Evolutionary conservation across 2,797 vertebrate genomes (phyloP), one percentile per base, ranked within the genome.

Genomic region (Crocidura indochinensis): DNA sequence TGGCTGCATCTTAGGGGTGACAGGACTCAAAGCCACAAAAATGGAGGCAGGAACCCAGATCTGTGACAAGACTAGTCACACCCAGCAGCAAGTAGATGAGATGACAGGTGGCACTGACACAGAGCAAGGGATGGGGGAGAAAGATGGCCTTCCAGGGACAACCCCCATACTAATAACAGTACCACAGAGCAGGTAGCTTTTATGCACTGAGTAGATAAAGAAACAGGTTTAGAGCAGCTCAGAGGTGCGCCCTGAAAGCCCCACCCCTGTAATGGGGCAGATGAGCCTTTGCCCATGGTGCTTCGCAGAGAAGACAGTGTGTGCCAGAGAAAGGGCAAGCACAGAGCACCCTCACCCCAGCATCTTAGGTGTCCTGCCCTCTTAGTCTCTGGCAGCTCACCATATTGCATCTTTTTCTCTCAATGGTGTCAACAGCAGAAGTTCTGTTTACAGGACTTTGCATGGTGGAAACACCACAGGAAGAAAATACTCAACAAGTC

Each of bases 401-500:
- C 74, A 77, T 82, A 91, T 27, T 46, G 29, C 27, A 84, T 75
- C 53, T 94, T 88, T 91, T 31, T 89, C 56, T 90, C 38, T 24
- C 10, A 3, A 46, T 2, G 10, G 26, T 75, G 26, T 77, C 8
- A 22, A 17, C 77, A 67, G 77, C 47, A 65, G 22, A 76, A n/a
- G 69, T n/a, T 27, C 19, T 38, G 46, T 53, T 24, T 84, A 44
- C 47, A 91, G 38, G n/a, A n/a, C 38, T 38, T 2, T 38, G n/a
- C 38, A 38, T 38, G 38, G 38, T 38, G 38, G 38, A 38, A 47
- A 51, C 60, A 68, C 81, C 69, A 87, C 80, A 67, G 6, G 83
- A 91, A 94, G 94, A 88, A 88, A 94, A 80, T 75, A 69, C 67
- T 91, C 76, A 78, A 22, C 90, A 84, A 67, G 24, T 22, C 38